Conservation (phyloP, 2,113 vertebrate genomes). For the Gavialis gangeticus region DNA sequence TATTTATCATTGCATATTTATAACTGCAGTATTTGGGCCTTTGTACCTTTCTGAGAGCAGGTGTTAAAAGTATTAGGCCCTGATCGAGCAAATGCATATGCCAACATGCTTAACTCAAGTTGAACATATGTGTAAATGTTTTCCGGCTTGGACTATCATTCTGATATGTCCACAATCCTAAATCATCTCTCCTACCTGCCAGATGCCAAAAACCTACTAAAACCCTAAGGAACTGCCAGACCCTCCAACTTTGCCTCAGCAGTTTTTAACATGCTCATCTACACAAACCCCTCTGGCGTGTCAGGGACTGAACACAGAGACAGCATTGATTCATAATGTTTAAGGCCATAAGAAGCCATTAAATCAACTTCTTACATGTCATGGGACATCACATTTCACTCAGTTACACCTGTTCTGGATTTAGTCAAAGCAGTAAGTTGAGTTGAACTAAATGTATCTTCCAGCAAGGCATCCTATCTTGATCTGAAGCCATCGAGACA, state of each 20-base stretch:
- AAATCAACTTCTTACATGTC: background rate
- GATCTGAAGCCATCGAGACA: background rate
- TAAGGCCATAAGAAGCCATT: background rate
- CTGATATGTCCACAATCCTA: background rate
- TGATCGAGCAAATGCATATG: background rate
- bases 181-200: background rate
- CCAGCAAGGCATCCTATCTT: background rate
- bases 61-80: accelerated
- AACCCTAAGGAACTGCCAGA: too few relatives aligned
- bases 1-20: background rate
- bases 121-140: accelerated
- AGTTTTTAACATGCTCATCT: background rate
- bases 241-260: background rate
- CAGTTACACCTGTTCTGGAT: accelerated
- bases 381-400: background rate
- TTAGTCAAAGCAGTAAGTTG: background rate
- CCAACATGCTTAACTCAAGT: background rate
- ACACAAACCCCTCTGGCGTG: background rate
- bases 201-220: background rate
- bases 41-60: background rate
- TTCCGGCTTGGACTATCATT: background rate
- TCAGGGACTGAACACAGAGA: background rate
- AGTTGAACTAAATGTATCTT: background rate
- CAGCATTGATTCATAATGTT: background rate
- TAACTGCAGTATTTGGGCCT: background rate